Evolutionary conservation across 2,797 vertebrate species (phyloP).

Genomic region (Delichon dasypus): DNA sequence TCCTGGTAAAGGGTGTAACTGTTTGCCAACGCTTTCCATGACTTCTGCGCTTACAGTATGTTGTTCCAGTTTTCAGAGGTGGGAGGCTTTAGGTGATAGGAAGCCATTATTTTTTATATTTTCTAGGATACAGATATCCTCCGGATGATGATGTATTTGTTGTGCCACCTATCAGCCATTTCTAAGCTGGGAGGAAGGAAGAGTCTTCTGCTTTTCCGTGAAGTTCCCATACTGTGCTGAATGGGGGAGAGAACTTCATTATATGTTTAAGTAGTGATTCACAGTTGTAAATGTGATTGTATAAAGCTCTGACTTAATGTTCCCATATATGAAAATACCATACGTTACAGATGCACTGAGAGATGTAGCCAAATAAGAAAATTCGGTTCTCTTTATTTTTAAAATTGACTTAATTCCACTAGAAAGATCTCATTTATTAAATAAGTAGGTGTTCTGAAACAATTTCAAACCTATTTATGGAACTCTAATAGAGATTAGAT

Average conservation of each 20-base stretch:
- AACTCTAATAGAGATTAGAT: background rate
- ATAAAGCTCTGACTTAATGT: background rate
- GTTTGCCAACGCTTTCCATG: background rate
- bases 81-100: background rate
- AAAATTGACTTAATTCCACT: background rate
- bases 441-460: background rate
- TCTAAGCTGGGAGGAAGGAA: background rate
- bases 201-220: background rate
- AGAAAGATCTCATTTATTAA: background rate
- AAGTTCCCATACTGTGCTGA: background rate
- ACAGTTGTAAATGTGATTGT: background rate
- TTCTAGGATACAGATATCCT: background rate
- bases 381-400: background rate
- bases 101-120: background rate
- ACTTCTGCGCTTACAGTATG: background rate
- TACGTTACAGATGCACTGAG: background rate
- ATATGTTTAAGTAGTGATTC: background rate
- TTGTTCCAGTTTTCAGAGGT: background rate
- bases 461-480: background rate
- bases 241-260: background rate
- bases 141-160: background rate
- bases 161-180: background rate
- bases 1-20: background rate
- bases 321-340: background rate
- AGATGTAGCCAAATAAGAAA: background rate